A percentile compares a stretch with the other conserved stretches of the same genome.
Evolutionary conservation across 53 echinoderm and acorn worm genomes (phyloP).

Genomic region (Hippasteria phrygiana): DNA sequence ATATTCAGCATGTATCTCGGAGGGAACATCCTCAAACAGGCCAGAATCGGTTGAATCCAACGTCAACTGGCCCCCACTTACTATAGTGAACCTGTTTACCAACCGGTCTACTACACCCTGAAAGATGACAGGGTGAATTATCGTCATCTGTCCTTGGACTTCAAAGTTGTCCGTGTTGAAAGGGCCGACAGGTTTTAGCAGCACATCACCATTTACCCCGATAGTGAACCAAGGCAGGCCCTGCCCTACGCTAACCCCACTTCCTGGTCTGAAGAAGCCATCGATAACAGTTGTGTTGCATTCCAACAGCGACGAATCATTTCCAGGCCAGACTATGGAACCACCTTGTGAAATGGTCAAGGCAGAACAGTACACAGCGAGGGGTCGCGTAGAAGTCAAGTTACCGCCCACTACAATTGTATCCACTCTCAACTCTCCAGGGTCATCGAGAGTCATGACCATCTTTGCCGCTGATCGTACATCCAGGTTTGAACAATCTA

Average conservation of each 20-base stretch:
- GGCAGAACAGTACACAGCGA: constrained; percentile 48
- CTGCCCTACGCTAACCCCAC: constrained; percentile 40
- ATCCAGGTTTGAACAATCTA: constrained; percentile 32
- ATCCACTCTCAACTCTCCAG: constrained; percentile 41
- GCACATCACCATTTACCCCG: constrained; percentile 56
- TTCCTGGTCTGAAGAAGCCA: constrained; percentile 75
- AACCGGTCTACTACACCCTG: constrained; percentile 37
- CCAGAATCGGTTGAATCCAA: neutral
- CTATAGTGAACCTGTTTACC: constrained; percentile 48
- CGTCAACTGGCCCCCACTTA: constrained; percentile 27
- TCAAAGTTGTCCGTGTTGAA: constrained; percentile 68
- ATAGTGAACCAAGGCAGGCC: constrained; percentile 60
- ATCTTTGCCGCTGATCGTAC: neutral
- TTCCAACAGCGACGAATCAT: constrained; percentile 44
- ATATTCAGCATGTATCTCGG: constrained; percentile 51
- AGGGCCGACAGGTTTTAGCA: constrained; percentile 39
- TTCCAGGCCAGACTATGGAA: constrained; percentile 73
- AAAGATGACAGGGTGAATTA: constrained; percentile 49
- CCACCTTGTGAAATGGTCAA: constrained; percentile 67
- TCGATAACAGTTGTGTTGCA: constrained; percentile 66
- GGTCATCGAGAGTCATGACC: constrained; percentile 36
- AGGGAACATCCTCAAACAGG: neutral
- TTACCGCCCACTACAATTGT: constrained; percentile 54
- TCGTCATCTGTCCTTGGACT: constrained; percentile 62
- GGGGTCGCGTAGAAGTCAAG: constrained; percentile 61